Conservation (phyloP, 2,888 invertebrate genomes). For the Pollenia labialis region DNA sequence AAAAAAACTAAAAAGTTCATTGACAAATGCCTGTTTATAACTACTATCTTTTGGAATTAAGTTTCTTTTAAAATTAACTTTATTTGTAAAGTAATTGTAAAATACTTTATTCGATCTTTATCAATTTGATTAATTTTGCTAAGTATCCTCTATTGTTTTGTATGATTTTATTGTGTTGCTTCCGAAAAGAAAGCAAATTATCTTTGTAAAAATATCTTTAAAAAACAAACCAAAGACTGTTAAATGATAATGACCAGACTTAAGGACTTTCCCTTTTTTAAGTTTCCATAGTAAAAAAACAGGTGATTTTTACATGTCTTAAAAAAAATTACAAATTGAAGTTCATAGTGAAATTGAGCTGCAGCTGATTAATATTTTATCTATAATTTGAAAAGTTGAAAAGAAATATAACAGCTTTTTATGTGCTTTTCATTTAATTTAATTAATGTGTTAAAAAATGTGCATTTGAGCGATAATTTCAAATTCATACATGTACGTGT, state of each 20-base stretch:
- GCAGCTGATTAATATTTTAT: constrained; percentile 2
- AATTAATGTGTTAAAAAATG: neutral
- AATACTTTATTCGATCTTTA: neutral
- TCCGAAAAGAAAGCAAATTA: constrained; percentile 22
- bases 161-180: neutral
- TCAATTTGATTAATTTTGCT: neutral
- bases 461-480: neutral
- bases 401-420: neutral
- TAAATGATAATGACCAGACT: constrained; percentile 9
- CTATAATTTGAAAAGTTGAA: neutral
- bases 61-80: constrained; percentile 1
- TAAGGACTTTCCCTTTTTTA: constrained; percentile 64
- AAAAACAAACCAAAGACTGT: neutral
- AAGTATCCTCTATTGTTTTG: constrained; percentile 4
- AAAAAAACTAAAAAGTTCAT: neutral
- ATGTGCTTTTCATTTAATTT: neutral
- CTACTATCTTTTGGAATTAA: too few relatives aligned
- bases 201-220: constrained; percentile 29
- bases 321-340: neutral
- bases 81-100: neutral
- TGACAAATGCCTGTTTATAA: neutral
- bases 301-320: constrained; percentile 4
- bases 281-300: neutral
- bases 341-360: neutral
- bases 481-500: constrained; percentile 10